phyloP scores from a whole-genome alignment of 2,888 invertebrate genomes.

The Allolobophora icterica region DNA sequence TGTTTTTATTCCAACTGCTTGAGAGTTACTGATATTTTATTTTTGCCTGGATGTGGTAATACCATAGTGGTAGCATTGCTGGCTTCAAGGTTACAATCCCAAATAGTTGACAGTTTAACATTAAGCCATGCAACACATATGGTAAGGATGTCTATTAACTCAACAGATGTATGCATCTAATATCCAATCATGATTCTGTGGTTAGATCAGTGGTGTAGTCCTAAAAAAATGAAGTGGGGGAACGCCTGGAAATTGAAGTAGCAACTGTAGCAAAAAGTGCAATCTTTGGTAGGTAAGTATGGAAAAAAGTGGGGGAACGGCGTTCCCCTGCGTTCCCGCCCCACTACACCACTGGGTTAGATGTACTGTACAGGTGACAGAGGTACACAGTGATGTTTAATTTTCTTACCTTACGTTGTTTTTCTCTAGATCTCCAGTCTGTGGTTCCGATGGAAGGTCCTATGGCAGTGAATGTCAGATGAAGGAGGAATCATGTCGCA shows the following conservation, averaged over 20 bases:
- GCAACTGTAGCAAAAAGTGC: too few species aligned
- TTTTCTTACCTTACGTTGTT: background rate
- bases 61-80: background rate
- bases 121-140: background rate
- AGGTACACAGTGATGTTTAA: background rate
- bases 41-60: background rate
- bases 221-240: too few species aligned
- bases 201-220: too few species aligned
- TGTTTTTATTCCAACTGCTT: background rate
- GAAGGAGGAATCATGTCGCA: constrained; percentile 84
- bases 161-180: background rate
- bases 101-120: background rate
- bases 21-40: background rate
- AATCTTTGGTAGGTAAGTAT: too few species aligned
- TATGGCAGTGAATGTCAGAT: constrained; percentile 84
- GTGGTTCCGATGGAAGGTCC: constrained; percentile 82
- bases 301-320: too few species aligned
- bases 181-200: background rate
- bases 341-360: too few species aligned
- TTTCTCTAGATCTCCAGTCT: constrained; percentile 71
- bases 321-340: too few species aligned
- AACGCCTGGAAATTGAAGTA: too few species aligned
- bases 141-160: too few species aligned
- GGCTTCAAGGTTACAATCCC: background rate
- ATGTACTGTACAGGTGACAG: background rate